Evolutionary conservation across 2,797 vertebrate species (phyloP).

Genomic region (Pelobates cultripes): DNA sequence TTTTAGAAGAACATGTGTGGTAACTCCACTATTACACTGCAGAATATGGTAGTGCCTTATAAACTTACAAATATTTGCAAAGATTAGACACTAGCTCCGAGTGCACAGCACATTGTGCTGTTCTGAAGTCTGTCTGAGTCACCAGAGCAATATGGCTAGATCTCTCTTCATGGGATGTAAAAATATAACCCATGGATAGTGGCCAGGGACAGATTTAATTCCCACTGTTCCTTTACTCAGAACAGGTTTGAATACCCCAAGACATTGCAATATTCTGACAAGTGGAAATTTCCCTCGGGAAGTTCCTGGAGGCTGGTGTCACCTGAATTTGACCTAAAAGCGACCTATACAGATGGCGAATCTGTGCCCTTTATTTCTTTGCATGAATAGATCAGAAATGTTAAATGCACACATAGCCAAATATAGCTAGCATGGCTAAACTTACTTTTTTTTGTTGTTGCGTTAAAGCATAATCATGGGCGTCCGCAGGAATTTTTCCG

Average conservation of each 20-base stretch:
- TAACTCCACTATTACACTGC: neutral
- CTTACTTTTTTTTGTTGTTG: no score
- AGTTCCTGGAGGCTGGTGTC: neutral
- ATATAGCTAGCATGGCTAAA: no score
- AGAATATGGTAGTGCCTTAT: neutral
- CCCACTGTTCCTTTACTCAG: neutral
- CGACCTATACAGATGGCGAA: neutral
- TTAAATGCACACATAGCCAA: no score
- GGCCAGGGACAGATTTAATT: slow-evolving; percentile 1
- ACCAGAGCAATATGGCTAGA: neutral
- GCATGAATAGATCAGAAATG: no score
- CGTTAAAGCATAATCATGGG: no score
- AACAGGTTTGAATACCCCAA: neutral
- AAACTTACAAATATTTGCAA: neutral
- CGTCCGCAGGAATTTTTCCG: no score
- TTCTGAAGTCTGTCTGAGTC: neutral
- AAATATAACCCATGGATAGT: neutral
- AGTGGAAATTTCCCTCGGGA: neutral
- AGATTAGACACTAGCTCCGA: neutral
- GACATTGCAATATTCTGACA: neutral
- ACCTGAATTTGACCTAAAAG: neutral
- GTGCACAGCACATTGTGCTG: neutral
- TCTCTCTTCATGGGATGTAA: neutral
- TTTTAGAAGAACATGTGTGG: neutral
- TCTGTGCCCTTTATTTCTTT: neutral